These are phyloP conservation scores for Crocodylus rhombifer DNA, from an alignment of 2,797 vertebrate genomes.

Conservation along the genomic window DNA sequence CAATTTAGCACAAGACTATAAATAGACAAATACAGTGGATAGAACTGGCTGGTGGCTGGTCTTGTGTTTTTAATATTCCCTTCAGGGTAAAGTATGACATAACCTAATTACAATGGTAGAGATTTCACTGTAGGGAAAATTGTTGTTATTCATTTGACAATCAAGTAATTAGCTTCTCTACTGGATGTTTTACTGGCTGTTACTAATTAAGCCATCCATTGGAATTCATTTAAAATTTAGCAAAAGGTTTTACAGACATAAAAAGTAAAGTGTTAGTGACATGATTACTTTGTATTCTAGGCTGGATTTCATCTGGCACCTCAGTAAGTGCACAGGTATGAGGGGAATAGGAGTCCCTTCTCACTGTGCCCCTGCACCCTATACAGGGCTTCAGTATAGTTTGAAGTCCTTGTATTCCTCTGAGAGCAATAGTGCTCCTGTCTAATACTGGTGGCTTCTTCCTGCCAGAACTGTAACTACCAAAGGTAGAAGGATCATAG, in stretches of 20 bases:
- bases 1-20: slow-evolving; percentile 76
- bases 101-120: slow-evolving; percentile 80
- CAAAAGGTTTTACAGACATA: slow-evolving; percentile 19
- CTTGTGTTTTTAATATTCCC: slow-evolving; percentile 79
- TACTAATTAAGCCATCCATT: slow-evolving; percentile 76
- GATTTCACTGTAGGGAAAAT: slow-evolving; percentile 78
- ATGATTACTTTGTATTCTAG: background rate
- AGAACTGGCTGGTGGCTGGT: slow-evolving; percentile 64
- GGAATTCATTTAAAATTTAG: slow-evolving; percentile 76
- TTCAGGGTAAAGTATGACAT: slow-evolving; percentile 78
- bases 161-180: slow-evolving; percentile 82
- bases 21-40: slow-evolving; percentile 75
- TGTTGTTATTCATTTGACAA: slow-evolving; percentile 81
- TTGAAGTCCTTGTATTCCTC: background rate
- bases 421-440: background rate
- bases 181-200: slow-evolving; percentile 70
- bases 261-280: slow-evolving; percentile 17
- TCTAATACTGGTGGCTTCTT: background rate
- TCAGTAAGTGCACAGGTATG: background rate
- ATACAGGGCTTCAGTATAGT: background rate
- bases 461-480: background rate
- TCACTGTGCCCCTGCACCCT: background rate
- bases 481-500: background rate
- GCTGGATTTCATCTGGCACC: background rate
- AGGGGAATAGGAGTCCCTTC: background rate